Percentiles rank a stretch among this genome's conserved stretches.
These are phyloP conservation scores for Gila robusta DNA, from an alignment of 2,797 vertebrate species.

Conservation along the genomic window DNA sequence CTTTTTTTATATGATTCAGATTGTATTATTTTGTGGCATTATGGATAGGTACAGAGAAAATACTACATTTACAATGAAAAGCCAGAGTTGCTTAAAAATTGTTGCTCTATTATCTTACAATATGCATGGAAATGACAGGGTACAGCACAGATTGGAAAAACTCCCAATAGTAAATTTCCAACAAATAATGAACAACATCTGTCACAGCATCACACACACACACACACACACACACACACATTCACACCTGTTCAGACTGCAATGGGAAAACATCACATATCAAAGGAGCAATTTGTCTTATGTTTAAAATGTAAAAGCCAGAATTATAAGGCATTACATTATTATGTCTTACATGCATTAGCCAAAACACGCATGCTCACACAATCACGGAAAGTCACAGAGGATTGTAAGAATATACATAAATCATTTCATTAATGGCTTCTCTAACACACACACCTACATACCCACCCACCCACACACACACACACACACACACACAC, in stretches of 20 bases:
- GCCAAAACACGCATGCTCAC: not conserved
- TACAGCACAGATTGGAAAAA: not conserved
- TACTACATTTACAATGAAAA: not conserved
- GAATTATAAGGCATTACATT: constrained; percentile 43
- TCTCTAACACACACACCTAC: constrained; percentile 13
- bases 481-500: constrained; percentile 19
- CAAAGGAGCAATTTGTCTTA: constrained; percentile 29
- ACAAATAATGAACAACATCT: not conserved
- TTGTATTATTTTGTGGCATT: not conserved
- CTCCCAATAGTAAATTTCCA: not conserved
- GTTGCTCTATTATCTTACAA: not conserved
- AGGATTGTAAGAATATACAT: constrained; percentile 34
- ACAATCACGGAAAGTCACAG: not conserved
- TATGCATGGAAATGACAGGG: not conserved
- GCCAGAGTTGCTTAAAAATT: not conserved
- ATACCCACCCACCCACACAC: constrained; percentile 9
- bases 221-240: not conserved
- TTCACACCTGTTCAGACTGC: constrained; percentile 13
- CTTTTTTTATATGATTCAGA: not conserved
- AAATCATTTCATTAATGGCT: constrained; percentile 49
- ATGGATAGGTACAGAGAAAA: too few species aligned
- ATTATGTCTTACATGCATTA: constrained; percentile 35
- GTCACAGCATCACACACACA: not conserved
- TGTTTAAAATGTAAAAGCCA: constrained; percentile 11
- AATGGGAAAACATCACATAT: constrained; percentile 24